A percentile compares a stretch with the other conserved stretches of the same genome.
These are phyloP conservation scores for Thyatira batis DNA, from an alignment of 2,888 invertebrate species.

Conservation along the genomic window DNA sequence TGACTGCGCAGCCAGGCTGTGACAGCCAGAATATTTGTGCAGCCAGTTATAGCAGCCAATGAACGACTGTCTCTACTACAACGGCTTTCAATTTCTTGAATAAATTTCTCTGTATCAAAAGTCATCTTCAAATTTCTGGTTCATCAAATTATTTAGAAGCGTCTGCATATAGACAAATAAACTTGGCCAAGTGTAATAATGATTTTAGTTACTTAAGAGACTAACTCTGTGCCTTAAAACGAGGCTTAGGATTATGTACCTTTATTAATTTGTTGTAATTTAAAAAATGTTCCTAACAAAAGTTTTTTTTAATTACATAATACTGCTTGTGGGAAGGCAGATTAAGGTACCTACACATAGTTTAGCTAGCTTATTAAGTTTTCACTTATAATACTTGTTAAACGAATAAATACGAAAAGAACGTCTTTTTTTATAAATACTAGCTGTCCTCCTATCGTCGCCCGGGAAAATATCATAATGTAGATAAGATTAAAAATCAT, in stretches of 20 bases:
- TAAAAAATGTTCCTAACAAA: not conserved
- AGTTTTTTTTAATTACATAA: not conserved
- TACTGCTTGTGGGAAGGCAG: not conserved
- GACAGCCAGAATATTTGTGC: too few species aligned
- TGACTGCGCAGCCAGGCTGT: too few species aligned
- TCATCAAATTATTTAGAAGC: not conserved
- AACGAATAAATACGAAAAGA: constrained; percentile 6
- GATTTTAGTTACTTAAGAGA: not conserved
- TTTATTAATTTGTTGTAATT: not conserved
- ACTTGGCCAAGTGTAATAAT: not conserved
- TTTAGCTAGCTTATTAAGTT: not conserved
- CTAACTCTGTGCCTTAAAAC: not conserved
- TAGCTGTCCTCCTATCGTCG: too few species aligned
- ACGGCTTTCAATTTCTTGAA: too few species aligned
- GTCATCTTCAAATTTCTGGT: too few species aligned
- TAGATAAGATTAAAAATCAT: too few species aligned
- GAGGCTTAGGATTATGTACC: not conserved
- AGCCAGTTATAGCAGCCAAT: too few species aligned
- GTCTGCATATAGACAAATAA: not conserved
- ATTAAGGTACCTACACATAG: not conserved
- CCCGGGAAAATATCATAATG: too few species aligned
- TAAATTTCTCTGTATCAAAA: too few species aligned
- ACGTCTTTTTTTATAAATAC: too few species aligned
- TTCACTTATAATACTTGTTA: constrained; percentile 3
- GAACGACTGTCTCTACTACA: too few species aligned